Evolutionary conservation across 1,140 invertebrate species (phyloP), one percentile per base, ranked within the genome.

Genomic region (Sarcophaga peregrina): DNA sequence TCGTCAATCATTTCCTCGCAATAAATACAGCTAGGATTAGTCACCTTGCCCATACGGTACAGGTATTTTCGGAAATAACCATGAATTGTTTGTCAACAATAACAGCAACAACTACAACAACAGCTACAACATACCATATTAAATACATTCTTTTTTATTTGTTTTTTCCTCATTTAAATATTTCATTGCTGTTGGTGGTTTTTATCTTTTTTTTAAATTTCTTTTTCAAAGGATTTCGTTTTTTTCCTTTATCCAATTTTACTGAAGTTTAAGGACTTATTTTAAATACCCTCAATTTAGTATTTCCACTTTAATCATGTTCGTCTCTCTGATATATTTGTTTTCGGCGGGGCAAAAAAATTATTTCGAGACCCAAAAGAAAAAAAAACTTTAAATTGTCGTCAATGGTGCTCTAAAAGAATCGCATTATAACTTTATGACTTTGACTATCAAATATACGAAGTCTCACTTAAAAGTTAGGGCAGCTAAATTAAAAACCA

Each of bases 121-220:
- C 62, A 20, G 2, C 54, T 7, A 62, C 62, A 68, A 3, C 5
- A 52, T 52, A 13, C 50, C 50, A 58, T n/a, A 58, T 15, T 11
- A 58, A 58, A 15, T 15, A 13, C 54, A 58, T 10, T 37, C 25
- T 37, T 37, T 58, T 58, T 58, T 10, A 58, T 58, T 58, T 13
- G 3, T 62, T 62, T 62, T 37, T 37, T 37, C 25, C 25, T 62
- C 54, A 62, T 62, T 62, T 62, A n/a, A 15, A 62, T 62, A 7
- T 62, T 37, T 62, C 15, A 62, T 15, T 62, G 54, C n/a, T 62
- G 5, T n/a, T 20, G 62, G 4, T 37, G 25, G 25, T 37, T 68
- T 68, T 68, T 68, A 68, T 20, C 17, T 68, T 68, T 68, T 68
- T 9, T 68, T 37, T 68, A 68, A 68, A 68, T 68, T 68, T 68